Evolutionary conservation across 2,797 vertebrate genomes (phyloP), one percentile per base, ranked within the genome.

Genomic region (Enteromius thamalakanensis): DNA sequence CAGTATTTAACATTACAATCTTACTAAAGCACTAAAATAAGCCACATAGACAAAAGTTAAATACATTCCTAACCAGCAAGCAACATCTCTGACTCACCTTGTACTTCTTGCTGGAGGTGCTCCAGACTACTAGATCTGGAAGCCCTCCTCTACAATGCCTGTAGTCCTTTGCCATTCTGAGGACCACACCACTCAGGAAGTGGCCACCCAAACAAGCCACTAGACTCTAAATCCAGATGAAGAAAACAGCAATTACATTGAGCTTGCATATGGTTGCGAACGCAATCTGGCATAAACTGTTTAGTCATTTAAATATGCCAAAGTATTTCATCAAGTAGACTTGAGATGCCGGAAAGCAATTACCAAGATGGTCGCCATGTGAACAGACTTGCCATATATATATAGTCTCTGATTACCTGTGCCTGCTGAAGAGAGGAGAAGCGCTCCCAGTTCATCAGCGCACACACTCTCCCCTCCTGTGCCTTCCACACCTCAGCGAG

Each of bases 101-200:
- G 84, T 90, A 95, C 11, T 4, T 91, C 8, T 53, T 89, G 15
- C 86, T 92, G 40, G 90, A 91, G 0, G 94, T 94, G 89, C 91
- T 93, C 98, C 98, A 99, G 84, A 99, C 97, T 0, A 98, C 96
- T 60, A 99, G 94, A 91, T 99, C 98, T 0, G 98, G 98, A 58
- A 99, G 94, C 0, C 98, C 98, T 1, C 92, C 98, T 51, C 94
- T 94, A 86, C 96, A 96, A 84, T 99, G 97, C 37, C 98, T 94
- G 49, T 97, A 96, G 88, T 99, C 97, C 89, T 88, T 87, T 2
- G 94, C 95, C 92, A 99, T 96, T 19, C 91, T 92, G 70, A 88
- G 90, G 65, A 96, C 95, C 81, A 99, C 89, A 0, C 96, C 96
- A 0, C 95, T 97, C 89, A 99, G 92, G 88, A 99, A 93, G 1